Evolutionary conservation across 1,140 invertebrate species (phyloP), one percentile per base, ranked within the genome.

Genomic region (Probaryconus sp.): DNA sequence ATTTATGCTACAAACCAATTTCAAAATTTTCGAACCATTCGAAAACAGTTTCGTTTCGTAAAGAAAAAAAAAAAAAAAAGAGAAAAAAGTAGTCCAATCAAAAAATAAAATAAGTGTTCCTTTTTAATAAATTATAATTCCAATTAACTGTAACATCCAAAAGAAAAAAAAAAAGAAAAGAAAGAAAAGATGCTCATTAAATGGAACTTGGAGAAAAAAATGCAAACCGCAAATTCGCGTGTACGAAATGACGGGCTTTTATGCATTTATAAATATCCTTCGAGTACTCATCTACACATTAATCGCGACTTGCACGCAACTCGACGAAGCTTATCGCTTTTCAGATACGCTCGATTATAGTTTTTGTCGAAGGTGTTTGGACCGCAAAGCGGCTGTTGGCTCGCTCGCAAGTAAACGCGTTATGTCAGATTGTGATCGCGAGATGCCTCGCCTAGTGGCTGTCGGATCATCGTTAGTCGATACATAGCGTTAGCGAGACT

Each of bases 401-500:
- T 37, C 20, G 38, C 40, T 42, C 53, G 45, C 43, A 50, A 63
- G 73, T 55, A 71, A 64, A 76, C 53, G 60, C 61, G 63, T 77
- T 63, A 74, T 63, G 51, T 71, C 71, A 74, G 76, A 78, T 78
- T 78, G 68, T 50, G 64, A 78, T 78, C 72, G 53, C 55, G 63
- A 58, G 33, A 73, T 58, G 63, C 63, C 69, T 63, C 55, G 55
- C 40, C 55, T 58, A 55, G 53, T 65, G 64, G 55, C 64, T 78
- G 77, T 78, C 77, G 69, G 77, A 78, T 79, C 73, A 71, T 76
- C 73, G 73, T 76, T 76, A 76, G 60, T 38, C 64, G 53, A 65
- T 67, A 24, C 21, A 50, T 42, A 58, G 50, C 73, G 67, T 67
- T 67, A 71, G 48, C 60, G 43, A 45, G 56, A 47, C 60, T 56